Percentiles rank a stretch among this genome's conserved stretches.
phyloP scores from a whole-genome alignment of 2,113 vertebrate species.

The Percopsis transmontana region DNA sequence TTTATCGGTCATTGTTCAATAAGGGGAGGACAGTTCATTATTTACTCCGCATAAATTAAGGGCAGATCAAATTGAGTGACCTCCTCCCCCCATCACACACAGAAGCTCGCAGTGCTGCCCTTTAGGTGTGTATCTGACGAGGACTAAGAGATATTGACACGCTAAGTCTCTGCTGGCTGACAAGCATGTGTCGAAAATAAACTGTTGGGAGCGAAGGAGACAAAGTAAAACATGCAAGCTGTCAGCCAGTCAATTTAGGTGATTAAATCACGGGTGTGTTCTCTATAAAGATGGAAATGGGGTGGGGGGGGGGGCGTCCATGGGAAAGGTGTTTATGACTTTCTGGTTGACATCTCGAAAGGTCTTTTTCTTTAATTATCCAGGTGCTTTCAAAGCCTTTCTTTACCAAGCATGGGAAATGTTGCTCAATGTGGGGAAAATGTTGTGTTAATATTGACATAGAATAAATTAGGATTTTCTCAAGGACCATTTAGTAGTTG shows the following conservation, averaged over 20 bases:
- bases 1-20: constrained; percentile 59
- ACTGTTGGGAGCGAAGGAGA: constrained; percentile 10
- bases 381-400: background rate
- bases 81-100: background rate
- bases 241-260: constrained; percentile 6
- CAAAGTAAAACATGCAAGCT: constrained; percentile 46
- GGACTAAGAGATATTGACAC: constrained; percentile 65
- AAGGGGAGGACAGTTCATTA: constrained; percentile 64
- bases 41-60: constrained; percentile 73
- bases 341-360: background rate
- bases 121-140: constrained; percentile 61
- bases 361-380: background rate
- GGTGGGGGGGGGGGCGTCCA: background rate
- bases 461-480: constrained; percentile 4
- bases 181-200: constrained; percentile 32
- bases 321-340: background rate
- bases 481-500: constrained; percentile 10
- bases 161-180: constrained; percentile 46
- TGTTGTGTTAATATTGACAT: constrained; percentile 17
- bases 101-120: constrained; percentile 45
- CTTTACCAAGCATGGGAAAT: too few relatives aligned
- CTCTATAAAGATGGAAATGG: background rate
- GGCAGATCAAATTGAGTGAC: constrained; percentile 69
- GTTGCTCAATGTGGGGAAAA: background rate
- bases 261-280: constrained; percentile 1